A percentile compares a stretch with the other conserved stretches of the same genome.
These are phyloP conservation scores for Ophioninae sp. DNA, from an alignment of 2,888 invertebrate species.

Conservation along the genomic window DNA sequence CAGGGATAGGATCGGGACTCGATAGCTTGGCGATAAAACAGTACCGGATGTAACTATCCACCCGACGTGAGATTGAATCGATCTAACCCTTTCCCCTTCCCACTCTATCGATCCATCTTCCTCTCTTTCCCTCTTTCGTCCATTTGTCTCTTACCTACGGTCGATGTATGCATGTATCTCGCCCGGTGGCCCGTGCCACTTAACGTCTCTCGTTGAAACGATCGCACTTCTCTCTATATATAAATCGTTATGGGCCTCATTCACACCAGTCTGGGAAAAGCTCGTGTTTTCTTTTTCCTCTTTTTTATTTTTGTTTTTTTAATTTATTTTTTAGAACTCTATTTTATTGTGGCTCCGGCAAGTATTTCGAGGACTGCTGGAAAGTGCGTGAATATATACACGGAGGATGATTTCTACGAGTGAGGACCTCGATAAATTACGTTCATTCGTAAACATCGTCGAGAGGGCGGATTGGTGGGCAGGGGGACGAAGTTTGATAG, in stretches of 20 bases:
- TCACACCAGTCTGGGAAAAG: background rate
- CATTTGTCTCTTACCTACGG: slow-evolving; percentile 57
- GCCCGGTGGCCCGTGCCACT: slow-evolving; percentile 64
- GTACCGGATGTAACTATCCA: slow-evolving; percentile 65
- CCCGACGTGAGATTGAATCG: slow-evolving; percentile 58
- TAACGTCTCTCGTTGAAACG: slow-evolving; percentile 54
- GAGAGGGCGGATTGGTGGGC: no score
- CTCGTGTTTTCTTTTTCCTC: background rate
- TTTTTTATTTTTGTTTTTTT: background rate
- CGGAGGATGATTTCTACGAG: background rate
- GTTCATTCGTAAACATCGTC: background rate
- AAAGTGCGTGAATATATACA: background rate
- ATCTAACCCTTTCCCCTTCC: slow-evolving; percentile 43
- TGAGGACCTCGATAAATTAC: background rate
- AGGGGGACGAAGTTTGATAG: background rate
- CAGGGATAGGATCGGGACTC: slow-evolving; percentile 56
- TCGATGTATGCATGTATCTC: slow-evolving; percentile 56
- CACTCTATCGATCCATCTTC: background rate
- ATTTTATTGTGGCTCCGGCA: background rate
- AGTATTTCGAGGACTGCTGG: slow-evolving; percentile 10
- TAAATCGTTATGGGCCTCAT: background rate
- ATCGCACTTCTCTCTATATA: slow-evolving; percentile 49
- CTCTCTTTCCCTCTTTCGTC: slow-evolving; percentile 39
- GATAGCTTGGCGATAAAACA: slow-evolving; percentile 66
- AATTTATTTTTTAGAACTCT: background rate